Base-by-base conservation (phyloP, 2,888 invertebrate species). In the Cephus nigrinus region DNA sequence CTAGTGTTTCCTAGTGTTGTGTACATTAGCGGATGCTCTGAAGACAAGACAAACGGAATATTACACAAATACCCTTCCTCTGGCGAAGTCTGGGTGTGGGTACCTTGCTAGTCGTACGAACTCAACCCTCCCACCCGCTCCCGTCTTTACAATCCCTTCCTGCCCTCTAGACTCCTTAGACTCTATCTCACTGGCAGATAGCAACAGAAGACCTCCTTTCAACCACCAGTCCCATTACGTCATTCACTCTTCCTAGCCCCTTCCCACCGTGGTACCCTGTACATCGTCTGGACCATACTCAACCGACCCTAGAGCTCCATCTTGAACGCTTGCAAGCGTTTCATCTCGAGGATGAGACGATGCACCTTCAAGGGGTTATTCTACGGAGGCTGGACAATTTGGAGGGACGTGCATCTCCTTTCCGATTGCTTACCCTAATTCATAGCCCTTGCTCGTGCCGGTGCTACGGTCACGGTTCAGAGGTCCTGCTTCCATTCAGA, bases 11-110 rank as follows among this genome's bases (percentile, higher is more conserved):
- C 82, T 80, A 84, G 88, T 88, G 90, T 90, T 91, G 90, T 91
- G 90, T 91, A 90, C 91, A 91, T 91, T 91, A 91, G 91, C 88
- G 89, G 88, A 89, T 89, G 89, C 89, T 91, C 90, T 87, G 88
- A 89, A 91, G 90, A 86, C 90, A 91, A 91, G 91, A 91, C 91
- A 91, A 91, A 91, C 91, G 91, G 91, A 91, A 91, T 91, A 91
- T 91, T 91, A 90, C 90, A 90, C 91, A 91, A 91, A 91, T 91
- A 91, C 88, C 87, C 87, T 82, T 84, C 82, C 82, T 81, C 80
- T 81, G 81, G 73, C 76, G 79, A 78, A 69, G n/a, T 23, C 23
- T 9, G 55, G 55, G 23, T 23, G 23, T 55, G 55, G 55, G 55
- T 69, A 75, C 75, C 75, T 55, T 23, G 1, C 55, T 23, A 55